These are phyloP conservation scores for Aphelocoma coerulescens DNA, from an alignment of 2,113 vertebrate species.

Conservation along the genomic window DNA sequence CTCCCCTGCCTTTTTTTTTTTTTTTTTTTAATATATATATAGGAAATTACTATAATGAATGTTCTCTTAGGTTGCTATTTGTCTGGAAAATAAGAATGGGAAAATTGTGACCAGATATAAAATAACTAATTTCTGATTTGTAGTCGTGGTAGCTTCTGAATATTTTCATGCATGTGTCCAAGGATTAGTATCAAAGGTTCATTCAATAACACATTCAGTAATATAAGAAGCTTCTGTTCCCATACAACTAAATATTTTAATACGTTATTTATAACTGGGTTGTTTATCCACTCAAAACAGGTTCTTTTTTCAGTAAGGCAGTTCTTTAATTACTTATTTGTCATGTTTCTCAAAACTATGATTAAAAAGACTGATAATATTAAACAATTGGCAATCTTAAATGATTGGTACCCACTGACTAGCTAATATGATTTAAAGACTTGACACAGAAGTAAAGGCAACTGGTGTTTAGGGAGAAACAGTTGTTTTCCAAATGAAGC, in stretches of 20 bases:
- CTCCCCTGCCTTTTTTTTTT: neutral
- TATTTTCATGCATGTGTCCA: neutral
- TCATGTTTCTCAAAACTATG: neutral
- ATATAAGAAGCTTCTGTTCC: neutral
- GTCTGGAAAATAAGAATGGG: neutral
- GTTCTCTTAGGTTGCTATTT: neutral
- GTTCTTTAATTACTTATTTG: neutral
- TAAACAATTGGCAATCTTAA: neutral
- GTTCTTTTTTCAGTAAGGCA: neutral
- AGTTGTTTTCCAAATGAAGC: neutral
- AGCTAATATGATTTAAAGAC: neutral
- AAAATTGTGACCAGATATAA: neutral
- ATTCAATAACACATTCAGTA: neutral
- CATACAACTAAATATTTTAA: neutral
- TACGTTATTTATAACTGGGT: neutral
- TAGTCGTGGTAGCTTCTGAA: neutral
- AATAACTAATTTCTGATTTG: neutral
- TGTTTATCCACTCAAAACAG: neutral
- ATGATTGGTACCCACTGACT: neutral
- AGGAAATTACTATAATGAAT: neutral
- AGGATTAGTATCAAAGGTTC: neutral
- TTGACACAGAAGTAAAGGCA: neutral
- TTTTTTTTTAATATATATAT: neutral
- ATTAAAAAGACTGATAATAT: neutral
- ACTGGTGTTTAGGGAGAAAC: neutral